Percentiles rank a stretch among this genome's conserved stretches.
These are phyloP conservation scores for Himalopsyche japonica DNA, from an alignment of 2,888 invertebrate genomes.

Conservation along the genomic window DNA sequence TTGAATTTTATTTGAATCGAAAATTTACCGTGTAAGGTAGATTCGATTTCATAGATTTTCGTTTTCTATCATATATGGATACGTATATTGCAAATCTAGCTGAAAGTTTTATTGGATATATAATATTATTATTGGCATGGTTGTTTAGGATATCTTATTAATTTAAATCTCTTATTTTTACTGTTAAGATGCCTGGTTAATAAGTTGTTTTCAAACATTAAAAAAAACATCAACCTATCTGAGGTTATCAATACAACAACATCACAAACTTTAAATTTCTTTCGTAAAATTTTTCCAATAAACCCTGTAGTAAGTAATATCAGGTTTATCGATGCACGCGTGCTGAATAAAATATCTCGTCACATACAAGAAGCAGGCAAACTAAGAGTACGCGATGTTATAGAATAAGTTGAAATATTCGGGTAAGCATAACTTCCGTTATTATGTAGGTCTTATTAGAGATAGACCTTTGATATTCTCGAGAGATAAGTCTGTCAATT, in stretches of 20 bases:
- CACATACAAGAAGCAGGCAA: background rate
- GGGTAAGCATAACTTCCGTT: background rate
- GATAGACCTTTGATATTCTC: background rate
- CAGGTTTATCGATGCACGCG: background rate
- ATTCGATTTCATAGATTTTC: too few species aligned
- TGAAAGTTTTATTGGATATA: too few species aligned
- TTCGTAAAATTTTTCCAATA: background rate
- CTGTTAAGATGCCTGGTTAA: too few species aligned
- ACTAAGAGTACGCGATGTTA: background rate
- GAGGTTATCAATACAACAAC: background rate
- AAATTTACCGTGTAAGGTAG: too few species aligned
- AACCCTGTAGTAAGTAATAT: background rate
- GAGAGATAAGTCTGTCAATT: background rate
- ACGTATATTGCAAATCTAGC: too few species aligned
- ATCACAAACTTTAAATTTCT: background rate
- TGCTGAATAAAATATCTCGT: background rate
- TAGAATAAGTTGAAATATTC: background rate
- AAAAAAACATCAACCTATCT: too few species aligned
- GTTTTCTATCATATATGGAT: too few species aligned
- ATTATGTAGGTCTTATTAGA: background rate
- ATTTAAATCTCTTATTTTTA: too few species aligned
- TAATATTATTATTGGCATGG: too few species aligned
- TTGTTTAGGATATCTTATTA: too few species aligned
- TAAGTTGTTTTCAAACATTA: too few species aligned
- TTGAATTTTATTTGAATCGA: too few species aligned